Base-by-base conservation (phyloP, 2,888 invertebrate species). In the Megastigmus dorsalis region DNA sequence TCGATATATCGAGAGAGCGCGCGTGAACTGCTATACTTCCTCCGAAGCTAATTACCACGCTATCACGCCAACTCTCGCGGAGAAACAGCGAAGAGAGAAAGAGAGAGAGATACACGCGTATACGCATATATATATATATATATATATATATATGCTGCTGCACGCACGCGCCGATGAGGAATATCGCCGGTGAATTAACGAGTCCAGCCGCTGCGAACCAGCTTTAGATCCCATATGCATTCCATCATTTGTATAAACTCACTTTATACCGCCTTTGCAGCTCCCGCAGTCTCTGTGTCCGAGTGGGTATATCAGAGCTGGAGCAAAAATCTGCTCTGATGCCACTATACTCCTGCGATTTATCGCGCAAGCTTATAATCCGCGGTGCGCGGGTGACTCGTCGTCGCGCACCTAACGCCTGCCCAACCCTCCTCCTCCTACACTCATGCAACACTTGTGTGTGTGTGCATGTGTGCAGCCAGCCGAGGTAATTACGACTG, bases 41-140 rank as follows among this genome's bases (percentile, higher is more conserved):
- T 20, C 45, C 1, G 2, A 18, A 28, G 48, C 62, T 62, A 62
- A 62, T 62, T 62, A 62, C 62, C 33, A 28, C 15, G n/a, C 43
- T 43, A 62, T 62, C 62, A 48, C 62, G 62, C 62, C 20, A 62
- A 62, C 62, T 62, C 57, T 5, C n/a, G 20, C 10, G 15, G 52
- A 6, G 5, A 7, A 28, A 36, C 10, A 30, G 52, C 41, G 5
- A 7, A 28, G 6, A 26, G 50, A 23, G 50, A 23, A 13, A 10
- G 2, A 23, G 20, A 5, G 4, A 23, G 20, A 50, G 23, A 50
- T 13, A 9, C 26, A 7, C 15, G 18, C 30, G 28, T 43, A 41
- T 26, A 9, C n/a, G n/a, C n/a, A n/a, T n/a, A n/a, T n/a, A n/a
- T 9, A 23, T 50, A 5, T 23, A 23, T 50, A 50, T 23, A 50